Base-by-base conservation (phyloP, 2,888 invertebrate species). In the Formica aserva region DNA sequence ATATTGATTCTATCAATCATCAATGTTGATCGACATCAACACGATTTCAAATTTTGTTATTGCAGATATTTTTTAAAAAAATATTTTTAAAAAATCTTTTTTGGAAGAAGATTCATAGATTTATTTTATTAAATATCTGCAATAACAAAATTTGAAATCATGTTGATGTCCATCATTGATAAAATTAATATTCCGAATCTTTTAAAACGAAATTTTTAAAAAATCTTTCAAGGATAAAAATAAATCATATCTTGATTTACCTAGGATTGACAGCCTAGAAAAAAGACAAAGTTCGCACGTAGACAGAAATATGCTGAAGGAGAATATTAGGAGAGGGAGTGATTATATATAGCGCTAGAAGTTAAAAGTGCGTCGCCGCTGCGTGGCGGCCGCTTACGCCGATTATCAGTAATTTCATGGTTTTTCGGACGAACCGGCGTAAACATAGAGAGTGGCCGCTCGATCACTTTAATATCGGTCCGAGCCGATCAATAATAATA, bases 371-470 rank as follows among this genome's bases (percentile, higher is more conserved):
- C 87, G 86, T 86, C 88, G 78, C 87, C 84, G 87, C 91, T 83
- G 86, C 86, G 86, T 90, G 83, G 88, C 89, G 81, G 55, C 84
- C 85, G 87, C 86, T 86, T 86, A 85, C 85, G 83, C 87, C 92
- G 92, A 94, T 94, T 94, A 94, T 94, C 92, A 91, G 91, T 94
- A 94, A 94, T 94, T 94, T 93, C 91, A 92, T 92, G 91, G 87
- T 92, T 92, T 93, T 94, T 93, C 91, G 92, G 92, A 86, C 89
- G 92, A 92, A 91, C 91, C 91, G 90, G 85, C 93, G 92, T 93
- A 94, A 94, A 93, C 92, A 94, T 91, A 94, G 94, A 94, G 93
- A 91, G 83, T 85, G 77, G 66, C 83, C 87, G 88, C 87, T 83
- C 86, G 89, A 88, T 90, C 93, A 91, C 92, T 93, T 94, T 94